These are phyloP conservation scores for Pheosia tremula DNA, from an alignment of 2,888 invertebrate genomes.

Conservation along the genomic window DNA sequence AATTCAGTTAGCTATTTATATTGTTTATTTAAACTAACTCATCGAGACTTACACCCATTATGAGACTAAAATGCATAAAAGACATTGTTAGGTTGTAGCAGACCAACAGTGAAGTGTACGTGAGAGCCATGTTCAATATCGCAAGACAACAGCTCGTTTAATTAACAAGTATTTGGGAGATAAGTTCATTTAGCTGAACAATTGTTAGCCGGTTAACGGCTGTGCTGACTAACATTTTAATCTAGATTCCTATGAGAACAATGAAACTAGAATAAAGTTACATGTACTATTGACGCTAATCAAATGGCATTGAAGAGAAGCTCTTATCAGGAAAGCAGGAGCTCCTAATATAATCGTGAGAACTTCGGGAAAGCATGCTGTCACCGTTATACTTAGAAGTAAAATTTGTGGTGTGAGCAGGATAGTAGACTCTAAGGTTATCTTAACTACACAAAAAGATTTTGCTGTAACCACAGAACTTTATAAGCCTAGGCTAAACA, in stretches of 20 bases:
- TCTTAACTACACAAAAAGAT: too few species aligned
- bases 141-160: conserved; percentile 14
- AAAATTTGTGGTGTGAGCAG: too few species aligned
- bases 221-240: conserved; percentile 3
- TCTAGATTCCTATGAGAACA: background rate
- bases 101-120: conserved; percentile 12
- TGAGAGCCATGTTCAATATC: conserved; percentile 17
- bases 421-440: too few species aligned
- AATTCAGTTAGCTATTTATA: background rate
- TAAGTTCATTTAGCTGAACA: conserved; percentile 18
- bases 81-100: conserved; percentile 12
- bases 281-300: too few species aligned
- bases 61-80: conserved; percentile 11
- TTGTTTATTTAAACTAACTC: background rate
- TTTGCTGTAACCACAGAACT: too few species aligned
- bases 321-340: too few species aligned
- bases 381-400: too few species aligned
- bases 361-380: too few species aligned
- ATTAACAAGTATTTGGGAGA: conserved; percentile 17
- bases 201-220: conserved; percentile 11
- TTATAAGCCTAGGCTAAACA: too few species aligned
- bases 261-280: background rate
- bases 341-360: too few species aligned
- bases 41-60: background rate
- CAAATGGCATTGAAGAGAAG: too few species aligned